phyloP scores from a whole-genome alignment of 2,888 invertebrate species.

The Hedychridium roseum region DNA sequence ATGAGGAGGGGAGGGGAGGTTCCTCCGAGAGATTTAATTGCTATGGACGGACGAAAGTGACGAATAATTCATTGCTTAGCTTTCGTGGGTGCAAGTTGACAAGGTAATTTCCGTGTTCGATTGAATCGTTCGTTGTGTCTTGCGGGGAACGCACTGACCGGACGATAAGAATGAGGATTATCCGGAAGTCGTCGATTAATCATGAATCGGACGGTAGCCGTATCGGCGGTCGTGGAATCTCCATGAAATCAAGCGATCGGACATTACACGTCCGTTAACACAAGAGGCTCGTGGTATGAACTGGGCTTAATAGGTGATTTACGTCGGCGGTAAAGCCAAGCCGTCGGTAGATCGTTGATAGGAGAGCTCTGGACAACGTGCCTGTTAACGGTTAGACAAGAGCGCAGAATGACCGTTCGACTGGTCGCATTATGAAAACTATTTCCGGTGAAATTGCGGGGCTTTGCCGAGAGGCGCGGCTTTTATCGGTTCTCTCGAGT shows the following conservation, averaged over 20 bases:
- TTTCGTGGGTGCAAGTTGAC: too few species aligned
- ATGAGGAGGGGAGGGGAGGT: too few species aligned
- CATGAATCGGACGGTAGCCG: slow-evolving; percentile 27
- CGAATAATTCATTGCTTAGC: too few species aligned
- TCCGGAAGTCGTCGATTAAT: slow-evolving; percentile 21
- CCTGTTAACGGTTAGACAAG: too few species aligned
- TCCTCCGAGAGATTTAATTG: too few species aligned
- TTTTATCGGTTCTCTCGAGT: slow-evolving; percentile 6
- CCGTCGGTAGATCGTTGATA: slow-evolving; percentile 30
- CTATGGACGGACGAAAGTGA: too few species aligned
- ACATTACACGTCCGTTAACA: slow-evolving; percentile 40
- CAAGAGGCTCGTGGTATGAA: slow-evolving; percentile 21
- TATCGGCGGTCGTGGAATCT: slow-evolving; percentile 28
- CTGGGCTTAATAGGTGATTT: slow-evolving; percentile 47
- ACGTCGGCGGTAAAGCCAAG: slow-evolving; percentile 33
- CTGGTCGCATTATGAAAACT: slow-evolving; percentile 19
- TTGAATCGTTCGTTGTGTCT: too few species aligned
- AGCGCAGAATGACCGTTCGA: too few species aligned
- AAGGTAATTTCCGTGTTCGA: too few species aligned
- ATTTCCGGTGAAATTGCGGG: slow-evolving; percentile 33
- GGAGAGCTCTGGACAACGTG: too few species aligned
- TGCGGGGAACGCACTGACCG: too few species aligned
- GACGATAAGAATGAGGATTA: too few species aligned
- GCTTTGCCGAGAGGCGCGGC: slow-evolving; percentile 10
- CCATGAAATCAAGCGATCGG: slow-evolving; percentile 34